These are phyloP conservation scores for Clitarchus hookeri DNA, from an alignment of 2,888 invertebrate genomes.

Conservation along the genomic window DNA sequence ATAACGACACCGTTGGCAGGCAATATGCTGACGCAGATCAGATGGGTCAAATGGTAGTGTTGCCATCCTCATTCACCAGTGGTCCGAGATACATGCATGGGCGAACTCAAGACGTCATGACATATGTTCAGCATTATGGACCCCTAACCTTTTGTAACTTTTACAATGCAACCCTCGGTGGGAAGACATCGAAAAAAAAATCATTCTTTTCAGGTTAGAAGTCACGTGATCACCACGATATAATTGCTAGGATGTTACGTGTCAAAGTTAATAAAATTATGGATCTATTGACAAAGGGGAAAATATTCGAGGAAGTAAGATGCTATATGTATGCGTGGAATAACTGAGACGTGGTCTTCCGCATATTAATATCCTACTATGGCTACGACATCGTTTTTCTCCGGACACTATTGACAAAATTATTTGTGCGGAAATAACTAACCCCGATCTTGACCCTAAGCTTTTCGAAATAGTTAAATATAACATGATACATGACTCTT, in stretches of 20 bases:
- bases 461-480: background rate
- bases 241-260: slow-evolving; percentile 4
- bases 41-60: background rate
- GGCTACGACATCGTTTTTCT: too few relatives aligned
- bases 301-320: too few relatives aligned
- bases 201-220: slow-evolving; percentile 43
- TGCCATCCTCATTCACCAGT: background rate
- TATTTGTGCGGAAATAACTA: too few relatives aligned
- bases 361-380: too few relatives aligned
- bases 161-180: slow-evolving; percentile 17
- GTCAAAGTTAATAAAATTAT: background rate
- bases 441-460: background rate
- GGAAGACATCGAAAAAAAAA: slow-evolving; percentile 46
- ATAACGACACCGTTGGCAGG: background rate
- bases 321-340: too few relatives aligned
- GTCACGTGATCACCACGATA: slow-evolving; percentile 30
- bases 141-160: slow-evolving; percentile 11
- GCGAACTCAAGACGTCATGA: background rate
- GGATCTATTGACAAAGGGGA: slow-evolving; percentile 8
- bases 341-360: too few relatives aligned
- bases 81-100: slow-evolving; percentile 10
- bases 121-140: background rate
- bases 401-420: too few relatives aligned
- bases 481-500: too few relatives aligned
- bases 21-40: background rate